Percentiles rank a stretch among this genome's conserved stretches.
Conservation (phyloP, 2,113 vertebrate genomes). For the Ia io region DNA sequence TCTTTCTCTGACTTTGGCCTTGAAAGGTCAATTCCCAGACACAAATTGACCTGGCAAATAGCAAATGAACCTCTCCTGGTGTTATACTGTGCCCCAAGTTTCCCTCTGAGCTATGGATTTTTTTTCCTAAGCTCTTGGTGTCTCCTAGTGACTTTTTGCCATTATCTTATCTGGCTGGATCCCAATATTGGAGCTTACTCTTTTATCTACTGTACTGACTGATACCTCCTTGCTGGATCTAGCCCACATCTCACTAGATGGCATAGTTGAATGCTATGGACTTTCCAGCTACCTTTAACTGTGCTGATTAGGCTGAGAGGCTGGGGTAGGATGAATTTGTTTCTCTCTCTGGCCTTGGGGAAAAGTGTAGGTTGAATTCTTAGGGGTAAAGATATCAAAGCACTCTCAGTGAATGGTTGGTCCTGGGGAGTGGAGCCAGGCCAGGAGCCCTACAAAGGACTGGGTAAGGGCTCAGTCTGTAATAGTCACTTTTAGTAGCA, state of each 20-base stretch:
- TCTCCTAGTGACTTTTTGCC: background rate
- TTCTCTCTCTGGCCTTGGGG: background rate
- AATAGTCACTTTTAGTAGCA: background rate
- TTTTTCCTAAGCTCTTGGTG: background rate
- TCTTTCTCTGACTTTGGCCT: slow-evolving; percentile 12
- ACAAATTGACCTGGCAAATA: background rate
- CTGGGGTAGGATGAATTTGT: background rate
- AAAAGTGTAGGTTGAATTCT: background rate
- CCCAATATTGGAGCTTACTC: background rate
- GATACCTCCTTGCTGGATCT: background rate
- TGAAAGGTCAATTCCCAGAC: background rate
- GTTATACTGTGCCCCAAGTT: background rate
- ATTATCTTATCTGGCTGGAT: background rate
- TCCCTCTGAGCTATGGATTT: background rate
- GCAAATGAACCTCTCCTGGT: background rate
- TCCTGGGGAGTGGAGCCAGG: background rate
- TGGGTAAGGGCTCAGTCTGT: background rate
- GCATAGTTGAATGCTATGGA: background rate
- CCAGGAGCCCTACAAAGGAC: background rate
- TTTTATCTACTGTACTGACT: background rate
- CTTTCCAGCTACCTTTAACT: background rate
- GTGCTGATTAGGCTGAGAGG: background rate
- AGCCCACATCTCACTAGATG: background rate
- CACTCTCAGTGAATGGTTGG: background rate
- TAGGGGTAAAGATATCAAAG: background rate